Percentiles rank a stretch among this genome's conserved stretches.
These are phyloP conservation scores for Atherinomorus stipes DNA, from an alignment of 2,113 vertebrate species.

Conservation along the genomic window DNA sequence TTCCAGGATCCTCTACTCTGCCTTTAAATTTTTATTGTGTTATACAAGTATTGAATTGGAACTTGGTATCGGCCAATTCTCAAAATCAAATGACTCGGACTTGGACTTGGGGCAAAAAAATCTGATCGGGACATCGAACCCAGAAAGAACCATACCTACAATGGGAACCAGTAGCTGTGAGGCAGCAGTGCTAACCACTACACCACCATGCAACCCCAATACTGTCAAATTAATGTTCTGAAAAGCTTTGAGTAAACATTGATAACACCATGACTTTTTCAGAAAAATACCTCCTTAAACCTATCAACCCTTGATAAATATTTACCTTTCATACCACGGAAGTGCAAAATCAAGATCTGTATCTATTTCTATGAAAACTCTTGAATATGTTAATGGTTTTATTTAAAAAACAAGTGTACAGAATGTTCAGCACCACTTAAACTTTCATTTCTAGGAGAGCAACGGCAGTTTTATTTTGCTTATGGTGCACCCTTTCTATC, in stretches of 20 bases:
- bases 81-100: too few relatives aligned
- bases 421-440: constrained; percentile 49
- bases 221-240: not conserved
- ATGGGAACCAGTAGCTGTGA: too few relatives aligned
- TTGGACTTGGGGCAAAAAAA: too few relatives aligned
- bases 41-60: too few relatives aligned
- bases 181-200: too few relatives aligned
- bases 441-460: constrained; percentile 46
- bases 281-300: not conserved
- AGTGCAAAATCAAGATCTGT: too few relatives aligned
- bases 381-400: constrained; percentile 7
- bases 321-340: not conserved
- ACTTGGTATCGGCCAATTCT: too few relatives aligned
- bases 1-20: too few relatives aligned
- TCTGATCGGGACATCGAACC: too few relatives aligned
- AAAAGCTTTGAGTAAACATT: not conserved
- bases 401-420: constrained; percentile 13
- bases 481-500: constrained; percentile 36
- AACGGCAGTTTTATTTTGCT: constrained; percentile 37
- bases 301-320: not conserved
- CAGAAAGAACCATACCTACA: too few relatives aligned
- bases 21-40: too few relatives aligned
- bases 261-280: not conserved
- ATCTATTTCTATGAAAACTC: not conserved
- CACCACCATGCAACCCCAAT: too few relatives aligned